Evolutionary conservation across 2,888 invertebrate species (phyloP), one percentile per base, ranked within the genome.

Genomic region (Pandemis heparana): DNA sequence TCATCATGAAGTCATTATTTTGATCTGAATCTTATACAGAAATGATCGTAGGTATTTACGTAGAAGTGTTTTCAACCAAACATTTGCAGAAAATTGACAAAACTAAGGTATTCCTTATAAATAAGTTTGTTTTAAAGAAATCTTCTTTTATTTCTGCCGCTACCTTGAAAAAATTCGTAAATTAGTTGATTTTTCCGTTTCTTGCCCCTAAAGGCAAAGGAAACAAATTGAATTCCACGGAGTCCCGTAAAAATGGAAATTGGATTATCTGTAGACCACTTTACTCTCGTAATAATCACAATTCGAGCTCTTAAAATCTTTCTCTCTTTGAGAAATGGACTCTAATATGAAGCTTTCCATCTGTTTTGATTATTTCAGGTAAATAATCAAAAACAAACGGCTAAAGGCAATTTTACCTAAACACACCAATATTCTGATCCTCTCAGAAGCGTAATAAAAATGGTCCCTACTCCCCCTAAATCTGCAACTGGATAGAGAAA

Each of bases 171-270:
- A 66, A 72, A 67, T 41, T 53, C 41, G 51, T 60, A 60, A 74
- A 61, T 74, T 51, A 65, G 69, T 70, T 74, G 74, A 74, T 65
- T 74, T 70, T 73, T 68, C 43, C 74, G 64, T 74, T 70, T 60
- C 60, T 38, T 64, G 61, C 51, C 70, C 70, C 69, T 70, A 74
- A 70, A 74, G 65, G 74, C 70, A 70, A 70, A 70, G 65, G 53
- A 61, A 74, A 74, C 51, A 74, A 74, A 74, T 74, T 74, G 65
- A 70, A 74, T 74, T 74, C 64, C 74, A 74, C 74, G n/a, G 61
- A 74, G 61, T 60, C 65, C 64, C 65, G 69, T 74, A 70, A 74
- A 53, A 74, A 74, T 70, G 69, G 41, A 70, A 74, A 74, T 74
- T 70, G 70, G 70, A 70, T 74, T 74, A 74, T 65, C 65, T 46